Evolutionary conservation across 1,140 invertebrate genomes (phyloP), one percentile per base, ranked within the genome.

Genomic region (Hesperophylax magnus): DNA sequence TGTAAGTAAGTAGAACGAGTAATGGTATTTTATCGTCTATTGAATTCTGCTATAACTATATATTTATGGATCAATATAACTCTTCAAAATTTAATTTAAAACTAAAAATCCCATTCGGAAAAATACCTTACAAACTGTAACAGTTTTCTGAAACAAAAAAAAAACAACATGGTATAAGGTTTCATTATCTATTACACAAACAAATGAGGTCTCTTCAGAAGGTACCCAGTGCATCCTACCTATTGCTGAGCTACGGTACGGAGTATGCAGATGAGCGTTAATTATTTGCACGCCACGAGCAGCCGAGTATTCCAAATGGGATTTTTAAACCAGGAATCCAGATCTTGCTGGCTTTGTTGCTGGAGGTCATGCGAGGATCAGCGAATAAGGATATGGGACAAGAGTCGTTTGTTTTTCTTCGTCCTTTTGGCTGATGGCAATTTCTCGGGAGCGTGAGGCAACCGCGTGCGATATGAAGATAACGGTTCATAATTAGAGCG

Each of bases 401-500:
- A 53, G 22, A 20, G 22, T 18, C 65, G 27, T 72, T 39, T 72
- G 11, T 47, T 71, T 71, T 47, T 47, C 39, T 47, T 47, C 31
- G 24, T 54, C 22, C 52, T 58, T 24, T 24, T 58, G 72, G 54
- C 69, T 53, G n/a, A 47, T 56, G 72, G 72, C 34, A 72, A 53
- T 47, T 53, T 72, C 75, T 54, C 31, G 65, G 65, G 53, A 61
- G 77, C 77, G 77, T 78, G 76, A 78, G 76, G 76, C 76, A 31
- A 65, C 76, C 27, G 39, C 39, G 56, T 71, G 61, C 77, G 77
- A 79, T 79, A 69, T 67, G 77, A 24, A 79, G 77, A 79, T 79
- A 79, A 79, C 77, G 52, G 63, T 69, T 54, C 61, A 79, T 71
- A 79, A 79, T 79, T 79, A 79, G 77, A 71, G 53, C 77, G 63